Evolutionary conservation across 2,797 vertebrate species (phyloP), one percentile per base, ranked within the genome.

Genomic region (Momotus momota): DNA sequence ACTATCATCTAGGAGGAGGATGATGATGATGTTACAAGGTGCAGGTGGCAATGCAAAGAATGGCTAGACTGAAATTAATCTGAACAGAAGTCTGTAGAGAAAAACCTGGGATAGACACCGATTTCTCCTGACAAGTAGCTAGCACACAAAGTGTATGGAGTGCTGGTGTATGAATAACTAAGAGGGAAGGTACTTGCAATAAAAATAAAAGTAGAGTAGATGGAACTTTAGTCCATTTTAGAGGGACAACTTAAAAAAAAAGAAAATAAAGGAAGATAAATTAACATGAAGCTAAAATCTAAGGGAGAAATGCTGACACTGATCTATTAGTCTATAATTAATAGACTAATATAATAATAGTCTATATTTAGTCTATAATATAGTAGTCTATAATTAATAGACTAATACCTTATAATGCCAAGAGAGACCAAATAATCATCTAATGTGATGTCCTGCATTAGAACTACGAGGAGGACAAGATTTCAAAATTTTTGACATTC

Each of bases 331-430:
- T 67, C 21, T 80, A 58, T 90, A 95, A 88, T 94, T 91, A 88
- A 84, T 57, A 35, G 35, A 35, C 35, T 35, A 35, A 35, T 35
- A 35, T 35, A 35, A 35, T 35, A 35, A 35, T 35, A 35, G 35
- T 35, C 35, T 35, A 35, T 35, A 35, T 35, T 35, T 35, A 35
- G 35, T 35, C 35, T 35, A 8, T 35, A 35, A 35, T 35, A 35
- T 35, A 35, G 35, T 35, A 35, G 35, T 35, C 35, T 35, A 35
- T 35, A 35, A 35, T 35, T 35, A 35, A 35, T 35, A 72, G 86
- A 86, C 18, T 88, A 86, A 90, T 90, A 86, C 4, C 12, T 88
- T 92, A 77, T 70, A 95, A 90, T 88, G 46, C 66, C 66, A 78
- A 72, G 52, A 48, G 18, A 93, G 41, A 95, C 20, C 41, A 90